These are phyloP conservation scores for Danio kyathit DNA, from an alignment of 2,797 vertebrate species.

Conservation along the genomic window DNA sequence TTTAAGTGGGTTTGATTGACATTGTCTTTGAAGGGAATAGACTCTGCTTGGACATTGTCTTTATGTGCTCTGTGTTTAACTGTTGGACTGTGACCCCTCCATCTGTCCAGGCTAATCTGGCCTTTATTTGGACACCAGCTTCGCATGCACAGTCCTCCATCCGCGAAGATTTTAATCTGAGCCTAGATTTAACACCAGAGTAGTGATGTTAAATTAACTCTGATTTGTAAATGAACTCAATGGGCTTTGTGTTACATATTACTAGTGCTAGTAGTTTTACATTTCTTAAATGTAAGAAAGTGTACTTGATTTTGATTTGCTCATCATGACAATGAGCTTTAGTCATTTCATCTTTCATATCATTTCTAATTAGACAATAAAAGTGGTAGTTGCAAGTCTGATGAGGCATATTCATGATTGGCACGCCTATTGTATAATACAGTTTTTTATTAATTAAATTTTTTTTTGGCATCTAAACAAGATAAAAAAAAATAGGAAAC, in stretches of 20 bases:
- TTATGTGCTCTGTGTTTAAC: slow-evolving; percentile 87
- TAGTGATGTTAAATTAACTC: not conserved
- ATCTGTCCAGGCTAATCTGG: slow-evolving; percentile 87
- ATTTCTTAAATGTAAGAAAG: not conserved
- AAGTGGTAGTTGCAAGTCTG: too few species aligned
- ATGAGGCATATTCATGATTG: too few species aligned
- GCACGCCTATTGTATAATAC: too few species aligned
- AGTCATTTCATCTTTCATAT: not conserved
- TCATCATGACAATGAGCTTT: not conserved
- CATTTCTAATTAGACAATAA: too few species aligned
- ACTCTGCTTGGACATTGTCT: slow-evolving; percentile 87
- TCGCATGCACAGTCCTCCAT: slow-evolving; percentile 42
- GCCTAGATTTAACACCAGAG: slow-evolving; percentile 21
- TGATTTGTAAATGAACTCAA: slow-evolving; percentile 9
- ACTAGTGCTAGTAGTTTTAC: not conserved
- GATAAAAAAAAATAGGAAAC: too few species aligned
- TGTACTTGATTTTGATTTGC: not conserved
- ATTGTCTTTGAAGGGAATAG: slow-evolving; percentile 88
- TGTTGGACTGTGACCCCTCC: slow-evolving; percentile 91
- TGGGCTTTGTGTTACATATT: not conserved
- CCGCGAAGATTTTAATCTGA: slow-evolving; percentile 1
- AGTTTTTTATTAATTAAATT: too few species aligned
- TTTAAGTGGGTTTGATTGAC: slow-evolving; percentile 82
- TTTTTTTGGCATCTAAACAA: too few species aligned
- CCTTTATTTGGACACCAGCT: slow-evolving; percentile 57